A percentile compares a stretch with the other conserved stretches of the same genome.
Conservation (phyloP, 30 jellyfish, hydroid and myxozoan species). For the Aurelia sp. region DNA sequence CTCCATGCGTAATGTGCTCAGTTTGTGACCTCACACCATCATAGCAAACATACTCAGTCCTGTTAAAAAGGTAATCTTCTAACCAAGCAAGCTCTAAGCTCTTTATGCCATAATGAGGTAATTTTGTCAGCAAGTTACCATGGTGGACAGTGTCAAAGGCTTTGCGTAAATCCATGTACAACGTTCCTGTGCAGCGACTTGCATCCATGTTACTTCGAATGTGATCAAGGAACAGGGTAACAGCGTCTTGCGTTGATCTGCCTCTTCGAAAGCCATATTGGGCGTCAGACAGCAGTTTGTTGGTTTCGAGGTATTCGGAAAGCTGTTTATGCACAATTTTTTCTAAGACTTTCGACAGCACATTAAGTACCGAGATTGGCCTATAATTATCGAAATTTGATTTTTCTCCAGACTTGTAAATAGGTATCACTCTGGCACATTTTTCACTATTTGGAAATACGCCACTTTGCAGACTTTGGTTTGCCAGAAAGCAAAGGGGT, state of each 20-base stretch:
- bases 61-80: constrained; percentile 61
- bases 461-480: constrained; percentile 46
- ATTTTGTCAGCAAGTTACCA: constrained; percentile 46
- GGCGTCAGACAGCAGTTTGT: not conserved
- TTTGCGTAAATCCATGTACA: constrained; percentile 37
- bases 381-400: too few relatives aligned
- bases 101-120: constrained; percentile 57
- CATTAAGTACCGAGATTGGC: too few relatives aligned
- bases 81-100: constrained; percentile 63
- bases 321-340: constrained; percentile 17
- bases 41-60: constrained; percentile 59
- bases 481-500: constrained; percentile 55
- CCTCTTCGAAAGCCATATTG: too few relatives aligned
- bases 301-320: constrained; percentile 39
- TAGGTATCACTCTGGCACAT: constrained; percentile 31
- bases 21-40: too few relatives aligned
- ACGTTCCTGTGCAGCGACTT: constrained; percentile 59
- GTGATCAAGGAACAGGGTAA: constrained; percentile 57
- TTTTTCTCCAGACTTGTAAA: too few relatives aligned
- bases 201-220: constrained; percentile 16
- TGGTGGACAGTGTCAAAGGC: constrained; percentile 48
- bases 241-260: constrained; percentile 28
- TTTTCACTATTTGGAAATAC: constrained; percentile 56
- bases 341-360: too few relatives aligned
- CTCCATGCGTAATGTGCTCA: too few relatives aligned